A percentile compares a stretch with the other conserved stretches of the same genome.
Conservation (phyloP, 2,888 invertebrate genomes). For the Tiphia femorata region DNA sequence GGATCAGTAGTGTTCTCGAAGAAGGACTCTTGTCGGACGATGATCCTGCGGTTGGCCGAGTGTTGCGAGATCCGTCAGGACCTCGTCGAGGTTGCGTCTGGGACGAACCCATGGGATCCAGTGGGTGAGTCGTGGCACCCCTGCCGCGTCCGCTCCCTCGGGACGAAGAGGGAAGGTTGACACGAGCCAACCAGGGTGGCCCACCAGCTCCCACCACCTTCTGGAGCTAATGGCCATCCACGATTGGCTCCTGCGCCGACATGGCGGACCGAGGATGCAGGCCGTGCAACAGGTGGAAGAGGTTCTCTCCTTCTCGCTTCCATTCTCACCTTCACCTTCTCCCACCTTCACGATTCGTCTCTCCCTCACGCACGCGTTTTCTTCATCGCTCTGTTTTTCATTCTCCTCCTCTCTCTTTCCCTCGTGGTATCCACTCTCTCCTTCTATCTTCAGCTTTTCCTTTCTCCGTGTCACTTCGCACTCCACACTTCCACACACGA, state of each 20-base stretch:
- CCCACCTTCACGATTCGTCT: slow-evolving; percentile 1
- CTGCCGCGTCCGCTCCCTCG: slow-evolving; percentile 37
- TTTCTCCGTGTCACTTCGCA: slow-evolving; percentile 1
- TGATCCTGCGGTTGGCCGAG: too few species aligned
- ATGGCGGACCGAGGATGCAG: slow-evolving; percentile 59
- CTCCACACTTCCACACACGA: slow-evolving; percentile 11
- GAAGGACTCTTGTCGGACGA: too few species aligned
- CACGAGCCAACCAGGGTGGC: slow-evolving; percentile 55
- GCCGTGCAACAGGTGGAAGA: slow-evolving; percentile 63
- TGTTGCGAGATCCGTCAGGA: too few species aligned
- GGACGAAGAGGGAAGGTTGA: slow-evolving; percentile 50
- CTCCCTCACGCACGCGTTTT: slow-evolving; percentile 4
- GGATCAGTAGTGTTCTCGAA: too few species aligned
- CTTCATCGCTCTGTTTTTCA: neutral
- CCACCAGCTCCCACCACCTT: slow-evolving; percentile 55
- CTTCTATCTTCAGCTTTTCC: slow-evolving; percentile 2
- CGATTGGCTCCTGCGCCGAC: slow-evolving; percentile 59
- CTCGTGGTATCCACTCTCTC: neutral
- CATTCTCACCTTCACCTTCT: neutral
- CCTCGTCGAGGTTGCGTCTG: slow-evolving; percentile 41
- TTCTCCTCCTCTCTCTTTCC: neutral
- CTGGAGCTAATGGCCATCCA: slow-evolving; percentile 41
- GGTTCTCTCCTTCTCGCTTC: slow-evolving; percentile 8
- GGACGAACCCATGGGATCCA: slow-evolving; percentile 48
- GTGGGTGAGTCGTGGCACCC: slow-evolving; percentile 17